Evolutionary conservation across 2,888 invertebrate genomes (phyloP), one percentile per base, ranked within the genome.

Genomic region (Muscina levida): DNA sequence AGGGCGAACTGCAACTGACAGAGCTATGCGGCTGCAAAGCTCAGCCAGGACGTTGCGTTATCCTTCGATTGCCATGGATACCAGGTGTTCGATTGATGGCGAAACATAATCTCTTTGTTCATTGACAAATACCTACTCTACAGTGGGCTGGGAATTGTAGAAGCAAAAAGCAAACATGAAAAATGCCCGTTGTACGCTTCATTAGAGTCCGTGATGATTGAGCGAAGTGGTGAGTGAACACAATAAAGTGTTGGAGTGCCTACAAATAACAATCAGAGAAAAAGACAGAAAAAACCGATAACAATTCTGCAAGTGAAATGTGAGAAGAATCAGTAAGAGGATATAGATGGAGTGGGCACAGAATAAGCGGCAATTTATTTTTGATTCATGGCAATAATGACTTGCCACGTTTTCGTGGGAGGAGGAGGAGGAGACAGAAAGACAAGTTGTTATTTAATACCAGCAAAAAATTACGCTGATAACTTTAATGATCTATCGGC

Each of bases 21-120:
- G 0, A 83, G 2, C 24, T 87, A 88, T 1, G 82, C 82, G n/a
- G 68, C 53, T 0, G 62, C 6, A 73, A 84, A 87, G 53, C 80
- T 75, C 0, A 70, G 1, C 4, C 66, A 13, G 0, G 87, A 84
- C n/a, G 70, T 67, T 0, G 73, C 81, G 2, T 77, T 73, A 13
- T 73, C 46, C 11, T 75, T 6, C 26, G 83, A 77, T 5, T 83
- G 84, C 88, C 89, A 89, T 0, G 89, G 89, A 83, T 88, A 89
- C 89, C 89, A 89, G 13, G 88, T 88, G 59, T 86, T 85, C 51
- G 88, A 87, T 76, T 89, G 88, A 24, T 82, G 84, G 26, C 84
- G 85, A 72, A 83, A 87, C 11, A 59, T 77, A 4, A 86, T 68
- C 0, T 82, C 53, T 6, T 75, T 11, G 0, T 81, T 78, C 2